phyloP scores from a whole-genome alignment of 2,888 invertebrate species.

The Limnephilus rhombicus region DNA sequence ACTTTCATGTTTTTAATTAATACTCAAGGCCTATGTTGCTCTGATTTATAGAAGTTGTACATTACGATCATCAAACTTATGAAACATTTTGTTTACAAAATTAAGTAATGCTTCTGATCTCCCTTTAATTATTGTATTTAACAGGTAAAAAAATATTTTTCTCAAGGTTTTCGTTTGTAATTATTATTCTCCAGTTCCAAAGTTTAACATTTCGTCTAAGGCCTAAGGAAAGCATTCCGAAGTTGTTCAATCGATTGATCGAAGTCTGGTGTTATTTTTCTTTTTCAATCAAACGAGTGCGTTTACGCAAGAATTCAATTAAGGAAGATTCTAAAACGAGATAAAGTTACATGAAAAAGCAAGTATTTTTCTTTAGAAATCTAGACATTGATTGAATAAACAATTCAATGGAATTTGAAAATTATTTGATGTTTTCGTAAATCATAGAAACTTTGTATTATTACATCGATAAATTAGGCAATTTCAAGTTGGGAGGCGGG shows the following conservation, averaged over 20 bases:
- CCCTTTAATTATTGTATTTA: not conserved
- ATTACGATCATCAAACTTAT: not conserved
- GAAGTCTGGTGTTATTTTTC: slow-evolving; percentile 25
- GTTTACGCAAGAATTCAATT: slow-evolving; percentile 39
- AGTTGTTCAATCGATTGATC: not conserved
- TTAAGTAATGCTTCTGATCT: not conserved
- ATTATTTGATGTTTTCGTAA: no score
- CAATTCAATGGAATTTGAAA: not conserved
- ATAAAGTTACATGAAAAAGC: not conserved
- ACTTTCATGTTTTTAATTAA: not conserved
- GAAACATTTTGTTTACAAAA: not conserved
- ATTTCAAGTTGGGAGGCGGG: no score
- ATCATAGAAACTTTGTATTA: not conserved
- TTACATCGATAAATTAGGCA: not conserved
- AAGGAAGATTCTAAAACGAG: not conserved
- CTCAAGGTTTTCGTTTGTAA: not conserved
- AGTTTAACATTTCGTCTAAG: not conserved
- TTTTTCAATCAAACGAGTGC: slow-evolving; percentile 24
- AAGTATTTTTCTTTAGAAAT: not conserved
- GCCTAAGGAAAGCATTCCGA: not conserved
- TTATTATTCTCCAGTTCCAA: not conserved
- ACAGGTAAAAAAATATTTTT: not conserved
- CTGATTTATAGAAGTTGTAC: not conserved
- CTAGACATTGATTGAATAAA: not conserved
- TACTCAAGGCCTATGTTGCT: not conserved